Conservation (phyloP, 2,113 vertebrate species). For the Ictidomys tridecemlineatus region DNA sequence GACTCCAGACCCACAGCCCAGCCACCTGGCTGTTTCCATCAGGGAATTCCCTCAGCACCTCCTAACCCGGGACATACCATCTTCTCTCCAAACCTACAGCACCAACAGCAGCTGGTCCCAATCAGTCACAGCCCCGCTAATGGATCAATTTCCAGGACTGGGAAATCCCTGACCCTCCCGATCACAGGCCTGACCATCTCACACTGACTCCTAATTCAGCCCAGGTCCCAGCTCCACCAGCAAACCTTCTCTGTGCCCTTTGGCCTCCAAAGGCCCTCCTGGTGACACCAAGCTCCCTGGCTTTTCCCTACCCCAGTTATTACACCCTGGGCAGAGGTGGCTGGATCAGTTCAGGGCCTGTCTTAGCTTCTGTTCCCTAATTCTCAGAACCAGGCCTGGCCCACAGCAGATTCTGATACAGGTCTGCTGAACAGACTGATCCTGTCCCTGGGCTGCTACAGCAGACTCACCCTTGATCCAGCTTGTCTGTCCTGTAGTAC, state of each 20-base stretch:
- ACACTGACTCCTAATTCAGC: not conserved
- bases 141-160: not conserved
- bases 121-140: not conserved
- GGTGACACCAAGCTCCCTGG: not conserved
- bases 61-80: not conserved
- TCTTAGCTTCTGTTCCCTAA: not conserved
- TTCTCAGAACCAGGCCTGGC: not conserved
- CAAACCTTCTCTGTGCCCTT: not conserved
- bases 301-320: not conserved
- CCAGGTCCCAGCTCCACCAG: conserved; percentile 27
- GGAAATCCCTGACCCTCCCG: not conserved
- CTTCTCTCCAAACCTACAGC: not conserved
- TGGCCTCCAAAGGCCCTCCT: not conserved
- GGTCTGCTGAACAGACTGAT: not conserved
- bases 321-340: not conserved
- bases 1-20: not conserved
- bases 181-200: not conserved
- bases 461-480: not conserved
- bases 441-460: not conserved
- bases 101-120: accelerated
- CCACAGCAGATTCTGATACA: not conserved
- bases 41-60: not conserved
- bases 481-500: not conserved
- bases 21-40: not conserved
- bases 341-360: not conserved